A percentile compares a stretch with the other conserved stretches of the same genome.
These are phyloP conservation scores for Papilio elwesi DNA, from an alignment of 2,888 invertebrate genomes.

Conservation along the genomic window DNA sequence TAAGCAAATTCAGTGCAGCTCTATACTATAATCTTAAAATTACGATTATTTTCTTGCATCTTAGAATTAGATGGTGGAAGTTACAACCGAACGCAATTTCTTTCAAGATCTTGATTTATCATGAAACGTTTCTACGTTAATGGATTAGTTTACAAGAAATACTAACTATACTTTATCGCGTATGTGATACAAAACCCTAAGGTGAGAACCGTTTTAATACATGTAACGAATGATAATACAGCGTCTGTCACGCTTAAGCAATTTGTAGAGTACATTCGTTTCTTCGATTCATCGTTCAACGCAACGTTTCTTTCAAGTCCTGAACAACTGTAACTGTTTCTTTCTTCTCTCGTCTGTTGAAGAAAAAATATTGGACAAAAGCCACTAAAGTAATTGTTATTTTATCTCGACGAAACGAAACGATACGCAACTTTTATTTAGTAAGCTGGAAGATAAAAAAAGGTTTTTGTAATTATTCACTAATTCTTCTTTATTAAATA, in stretches of 20 bases:
- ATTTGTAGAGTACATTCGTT: background rate
- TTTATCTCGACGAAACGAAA: background rate
- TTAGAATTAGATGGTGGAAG: no score
- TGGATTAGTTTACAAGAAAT: no score
- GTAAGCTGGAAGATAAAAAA: background rate
- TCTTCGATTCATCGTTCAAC: background rate
- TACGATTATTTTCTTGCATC: no score
- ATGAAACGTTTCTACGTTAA: no score
- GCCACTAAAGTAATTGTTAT: constrained; percentile 25
- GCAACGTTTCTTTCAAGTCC: constrained; percentile 5
- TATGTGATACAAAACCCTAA: no score
- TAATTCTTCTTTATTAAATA: no score
- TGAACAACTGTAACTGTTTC: constrained; percentile 9
- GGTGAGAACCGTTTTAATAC: background rate
- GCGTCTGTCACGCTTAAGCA: background rate
- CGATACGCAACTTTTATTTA: background rate
- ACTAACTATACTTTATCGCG: no score
- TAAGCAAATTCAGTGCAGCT: no score
- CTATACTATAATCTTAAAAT: no score
- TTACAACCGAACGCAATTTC: no score
- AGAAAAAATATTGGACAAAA: constrained; percentile 44
- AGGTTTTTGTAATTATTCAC: background rate
- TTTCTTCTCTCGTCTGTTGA: constrained; percentile 24
- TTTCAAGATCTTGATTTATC: no score
- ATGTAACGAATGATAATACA: no score